These are phyloP conservation scores for Prenolepis imparis DNA, from an alignment of 2,888 invertebrate genomes.

Conservation along the genomic window DNA sequence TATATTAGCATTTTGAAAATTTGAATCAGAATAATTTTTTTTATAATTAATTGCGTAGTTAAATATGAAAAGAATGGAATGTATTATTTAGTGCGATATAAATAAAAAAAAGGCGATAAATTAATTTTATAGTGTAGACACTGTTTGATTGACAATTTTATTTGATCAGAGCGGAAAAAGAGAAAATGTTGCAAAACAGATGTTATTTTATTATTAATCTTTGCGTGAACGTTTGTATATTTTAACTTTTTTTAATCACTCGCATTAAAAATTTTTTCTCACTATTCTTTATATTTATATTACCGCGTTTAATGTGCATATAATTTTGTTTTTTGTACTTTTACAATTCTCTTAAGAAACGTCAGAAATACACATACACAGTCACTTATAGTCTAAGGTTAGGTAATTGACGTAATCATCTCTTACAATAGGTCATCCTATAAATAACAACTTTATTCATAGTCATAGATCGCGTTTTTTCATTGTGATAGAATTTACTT, in stretches of 20 bases:
- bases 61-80: background rate
- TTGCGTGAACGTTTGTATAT: background rate
- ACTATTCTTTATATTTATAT: background rate
- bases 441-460: constrained; percentile 48
- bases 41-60: background rate
- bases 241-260: background rate
- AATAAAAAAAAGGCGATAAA: background rate
- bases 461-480: constrained; percentile 39
- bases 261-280: background rate
- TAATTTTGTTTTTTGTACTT: background rate
- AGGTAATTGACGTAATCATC: constrained; percentile 51
- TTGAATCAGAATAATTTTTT: background rate
- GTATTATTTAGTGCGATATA: background rate
- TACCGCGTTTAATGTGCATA: background rate
- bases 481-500: constrained; percentile 39
- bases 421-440: constrained; percentile 48
- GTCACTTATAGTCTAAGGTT: constrained; percentile 31
- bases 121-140: background rate
- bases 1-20: background rate
- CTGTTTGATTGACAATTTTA: background rate
- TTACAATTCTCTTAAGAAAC: background rate
- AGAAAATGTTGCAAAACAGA: background rate
- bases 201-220: background rate
- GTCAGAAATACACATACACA: background rate
- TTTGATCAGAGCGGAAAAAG: background rate